Evolutionary conservation across 1,140 invertebrate species (phyloP).

Genomic region (Cardiocondyla obscurior): DNA sequence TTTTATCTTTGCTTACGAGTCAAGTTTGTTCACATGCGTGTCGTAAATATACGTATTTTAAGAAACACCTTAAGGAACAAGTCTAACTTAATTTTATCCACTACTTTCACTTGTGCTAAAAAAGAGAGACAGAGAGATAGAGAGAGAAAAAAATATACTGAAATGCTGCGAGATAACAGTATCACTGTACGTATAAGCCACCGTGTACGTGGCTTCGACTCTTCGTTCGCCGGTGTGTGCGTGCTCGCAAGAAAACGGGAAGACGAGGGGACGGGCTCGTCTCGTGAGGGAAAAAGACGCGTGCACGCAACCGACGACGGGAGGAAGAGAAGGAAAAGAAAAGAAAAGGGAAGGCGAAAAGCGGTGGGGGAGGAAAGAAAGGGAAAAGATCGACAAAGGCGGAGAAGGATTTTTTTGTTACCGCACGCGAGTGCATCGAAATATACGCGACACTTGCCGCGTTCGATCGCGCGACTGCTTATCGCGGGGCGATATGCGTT

Average conservation of each 20-base stretch:
- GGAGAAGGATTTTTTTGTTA: conserved; percentile 25
- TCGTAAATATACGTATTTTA: background rate
- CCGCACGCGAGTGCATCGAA: background rate
- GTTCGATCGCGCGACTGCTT: background rate
- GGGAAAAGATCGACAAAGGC: background rate
- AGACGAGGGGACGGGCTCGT: conserved; percentile 16
- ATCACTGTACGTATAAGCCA: conserved; percentile 7
- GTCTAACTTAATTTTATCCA: background rate
- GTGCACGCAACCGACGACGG: background rate
- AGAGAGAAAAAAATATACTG: background rate
- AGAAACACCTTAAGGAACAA: conserved; percentile 4
- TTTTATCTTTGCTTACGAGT: conserved; percentile 1
- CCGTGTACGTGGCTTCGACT: background rate
- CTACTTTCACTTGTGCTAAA: background rate
- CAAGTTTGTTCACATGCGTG: background rate
- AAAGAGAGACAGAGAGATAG: background rate
- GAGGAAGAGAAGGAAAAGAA: conserved; percentile 9
- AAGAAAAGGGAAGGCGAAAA: conserved; percentile 35
- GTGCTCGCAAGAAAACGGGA: conserved; percentile 26
- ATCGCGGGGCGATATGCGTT: background rate
- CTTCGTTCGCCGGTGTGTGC: conserved; percentile 36
- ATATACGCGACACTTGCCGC: conserved; percentile 35
- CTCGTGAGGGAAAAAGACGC: background rate
- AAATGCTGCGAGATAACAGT: background rate
- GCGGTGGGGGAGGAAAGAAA: conserved; percentile 12